Conservation (phyloP, 2,113 vertebrate genomes). For the Climacteris rufus region DNA sequence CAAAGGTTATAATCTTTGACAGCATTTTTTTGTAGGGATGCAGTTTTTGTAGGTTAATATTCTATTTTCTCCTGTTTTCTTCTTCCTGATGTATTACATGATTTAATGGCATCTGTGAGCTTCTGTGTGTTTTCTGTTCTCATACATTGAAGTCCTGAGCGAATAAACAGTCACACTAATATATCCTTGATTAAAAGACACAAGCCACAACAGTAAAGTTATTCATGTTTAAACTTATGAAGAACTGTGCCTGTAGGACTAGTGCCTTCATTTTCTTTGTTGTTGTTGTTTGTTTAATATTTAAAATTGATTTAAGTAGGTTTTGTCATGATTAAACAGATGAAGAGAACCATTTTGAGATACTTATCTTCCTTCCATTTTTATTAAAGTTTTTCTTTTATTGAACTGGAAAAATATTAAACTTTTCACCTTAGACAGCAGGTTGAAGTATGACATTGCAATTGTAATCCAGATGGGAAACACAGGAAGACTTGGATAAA, state of each 20-base stretch:
- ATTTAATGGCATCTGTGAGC: neutral
- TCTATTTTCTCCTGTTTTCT: neutral
- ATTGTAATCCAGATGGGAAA: constrained; percentile 44
- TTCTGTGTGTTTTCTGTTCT: neutral
- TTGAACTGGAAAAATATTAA: constrained; percentile 41
- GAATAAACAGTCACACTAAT: neutral
- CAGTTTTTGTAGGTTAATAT: neutral
- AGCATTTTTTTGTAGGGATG: neutral
- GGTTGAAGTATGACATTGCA: constrained; percentile 18
- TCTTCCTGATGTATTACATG: neutral
- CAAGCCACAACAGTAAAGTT: neutral
- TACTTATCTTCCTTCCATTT: constrained; percentile 38
- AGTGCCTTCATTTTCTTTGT: neutral
- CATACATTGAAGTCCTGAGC: neutral
- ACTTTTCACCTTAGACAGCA: constrained; percentile 43
- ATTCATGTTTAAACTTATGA: neutral
- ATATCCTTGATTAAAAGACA: neutral
- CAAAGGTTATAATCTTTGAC: neutral
- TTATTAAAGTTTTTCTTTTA: constrained; percentile 45
- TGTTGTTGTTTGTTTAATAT: neutral
- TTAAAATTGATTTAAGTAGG: neutral
- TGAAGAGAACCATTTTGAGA: neutral
- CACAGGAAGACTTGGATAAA: constrained; percentile 14
- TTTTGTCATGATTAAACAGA: constrained; percentile 54
- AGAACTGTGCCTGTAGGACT: neutral